A percentile compares a stretch with the other conserved stretches of the same genome.
phyloP scores from a whole-genome alignment of 2,888 invertebrate genomes.

The Melolontha melolontha region DNA sequence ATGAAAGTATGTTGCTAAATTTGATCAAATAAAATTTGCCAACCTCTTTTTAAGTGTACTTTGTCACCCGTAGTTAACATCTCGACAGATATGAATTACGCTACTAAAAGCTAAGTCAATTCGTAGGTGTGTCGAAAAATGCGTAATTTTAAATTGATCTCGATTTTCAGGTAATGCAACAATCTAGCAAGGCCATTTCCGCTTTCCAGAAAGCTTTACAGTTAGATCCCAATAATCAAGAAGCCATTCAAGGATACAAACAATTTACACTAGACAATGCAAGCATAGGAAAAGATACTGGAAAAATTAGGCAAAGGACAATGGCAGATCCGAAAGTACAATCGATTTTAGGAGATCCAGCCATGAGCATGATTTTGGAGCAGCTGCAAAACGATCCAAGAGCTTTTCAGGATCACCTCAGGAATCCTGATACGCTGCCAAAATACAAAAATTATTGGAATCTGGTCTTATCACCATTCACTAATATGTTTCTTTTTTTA shows the following conservation, averaged over 20 bases:
- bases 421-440: conserved; percentile 95
- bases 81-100: too few species aligned
- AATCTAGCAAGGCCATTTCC: conserved; percentile 86
- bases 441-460: conserved; percentile 96
- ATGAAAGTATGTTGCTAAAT: too few species aligned
- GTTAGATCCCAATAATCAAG: conserved; percentile 92
- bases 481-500: conserved; percentile 60
- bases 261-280: conserved; percentile 75
- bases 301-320: conserved; percentile 93
- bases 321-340: conserved; percentile 99
- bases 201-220: conserved; percentile 97
- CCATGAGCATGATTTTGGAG: conserved; percentile 97
- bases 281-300: conserved; percentile 85
- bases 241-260: conserved; percentile 93
- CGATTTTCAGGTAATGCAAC: conserved; percentile 84
- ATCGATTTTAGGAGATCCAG: conserved; percentile 94
- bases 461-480: conserved; percentile 96
- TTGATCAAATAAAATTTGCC: too few species aligned
- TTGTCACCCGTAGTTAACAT: too few species aligned
- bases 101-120: too few species aligned
- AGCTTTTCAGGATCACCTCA: conserved; percentile 94
- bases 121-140: too few species aligned
- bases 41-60: too few species aligned
- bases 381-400: conserved; percentile 99
- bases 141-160: too few species aligned